Evolutionary conservation across 1,140 invertebrate genomes (phyloP), one percentile per base, ranked within the genome.

Genomic region (Drosophila albomicans): DNA sequence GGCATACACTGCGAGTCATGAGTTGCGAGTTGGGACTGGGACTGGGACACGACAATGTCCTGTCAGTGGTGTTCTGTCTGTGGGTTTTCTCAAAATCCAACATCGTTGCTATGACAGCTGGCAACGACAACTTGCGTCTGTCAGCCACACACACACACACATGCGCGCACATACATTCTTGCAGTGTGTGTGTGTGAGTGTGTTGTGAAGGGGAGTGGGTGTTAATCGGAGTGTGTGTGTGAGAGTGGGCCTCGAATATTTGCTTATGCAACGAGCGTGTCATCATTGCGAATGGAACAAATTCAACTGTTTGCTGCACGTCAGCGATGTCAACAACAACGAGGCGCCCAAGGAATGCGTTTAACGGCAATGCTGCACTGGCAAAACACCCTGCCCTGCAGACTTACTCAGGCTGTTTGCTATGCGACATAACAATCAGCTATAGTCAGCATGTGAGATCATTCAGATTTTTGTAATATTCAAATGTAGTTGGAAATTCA

Each of bases 251-350:
- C 35, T 71, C 48, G 63, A 80, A 79, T 89, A 89, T 89, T 89
- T 89, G 85, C 86, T 89, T 89, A 89, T 89, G 85, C 85, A 89
- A 89, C 81, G 81, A 85, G 75, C 75, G 69, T 88, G 85, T 81
- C 85, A 89, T 88, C 81, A 88, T 76, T 89, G 59, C 64, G 75
- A 85, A 85, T 78, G 78, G 84, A 78, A 88, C 70, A 61, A 88
- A 82, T 82, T 82, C 84, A 82, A 79, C 79, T 79, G 82, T 77
- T 77, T 73, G 69, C 75, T 46, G 77, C 73, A 75, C 73, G 72
- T 75, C 76, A 70, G 43, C 72, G 69, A 63, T 74, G 67, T 68
- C 79, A 73, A 76, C 61, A 51, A 30, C 54, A 73, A 63, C 54
- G 11, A 57, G 32, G 32, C 32, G 32, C 16, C 54, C 13, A 57